phyloP scores from a whole-genome alignment of 2,113 vertebrate genomes.

The Pygoscelis antarcticus region DNA sequence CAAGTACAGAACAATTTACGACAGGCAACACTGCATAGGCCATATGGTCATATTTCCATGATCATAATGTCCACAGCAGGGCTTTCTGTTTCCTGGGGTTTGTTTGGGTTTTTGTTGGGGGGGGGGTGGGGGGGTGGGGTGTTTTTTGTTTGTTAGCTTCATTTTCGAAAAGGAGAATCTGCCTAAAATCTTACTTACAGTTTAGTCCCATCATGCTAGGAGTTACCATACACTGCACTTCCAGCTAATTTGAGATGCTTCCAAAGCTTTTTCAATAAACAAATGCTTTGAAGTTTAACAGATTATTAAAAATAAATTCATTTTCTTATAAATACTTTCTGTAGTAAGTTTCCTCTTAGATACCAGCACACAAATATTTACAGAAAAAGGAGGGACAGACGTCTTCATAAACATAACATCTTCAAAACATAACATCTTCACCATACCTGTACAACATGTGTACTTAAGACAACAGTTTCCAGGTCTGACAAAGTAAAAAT shows the following conservation, averaged over 20 bases:
- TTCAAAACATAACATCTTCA: not conserved
- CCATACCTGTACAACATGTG: not conserved
- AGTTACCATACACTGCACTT: not conserved
- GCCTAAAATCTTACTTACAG: not conserved
- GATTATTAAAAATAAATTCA: not conserved
- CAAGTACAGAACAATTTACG: not conserved
- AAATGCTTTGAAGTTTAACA: not conserved
- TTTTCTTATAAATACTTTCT: not conserved
- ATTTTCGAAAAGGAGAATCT: not conserved
- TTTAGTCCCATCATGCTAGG: not conserved
- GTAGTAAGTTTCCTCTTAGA: not conserved
- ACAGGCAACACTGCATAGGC: fast-evolving
- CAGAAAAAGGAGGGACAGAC: not conserved
- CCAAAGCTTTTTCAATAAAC: not conserved
- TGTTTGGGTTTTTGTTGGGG: not conserved
- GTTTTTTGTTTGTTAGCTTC: not conserved
- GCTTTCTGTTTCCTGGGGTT: not conserved
- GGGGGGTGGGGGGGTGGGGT: too few species aligned
- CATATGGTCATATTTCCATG: not conserved
- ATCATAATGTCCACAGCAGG: not conserved
- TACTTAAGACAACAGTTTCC: not conserved
- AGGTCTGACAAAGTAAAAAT: not conserved
- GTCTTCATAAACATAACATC: not conserved
- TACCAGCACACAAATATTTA: not conserved
- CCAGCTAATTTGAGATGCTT: not conserved